phyloP scores from a whole-genome alignment of 2,797 vertebrate genomes.

The Anguilla anguilla region DNA sequence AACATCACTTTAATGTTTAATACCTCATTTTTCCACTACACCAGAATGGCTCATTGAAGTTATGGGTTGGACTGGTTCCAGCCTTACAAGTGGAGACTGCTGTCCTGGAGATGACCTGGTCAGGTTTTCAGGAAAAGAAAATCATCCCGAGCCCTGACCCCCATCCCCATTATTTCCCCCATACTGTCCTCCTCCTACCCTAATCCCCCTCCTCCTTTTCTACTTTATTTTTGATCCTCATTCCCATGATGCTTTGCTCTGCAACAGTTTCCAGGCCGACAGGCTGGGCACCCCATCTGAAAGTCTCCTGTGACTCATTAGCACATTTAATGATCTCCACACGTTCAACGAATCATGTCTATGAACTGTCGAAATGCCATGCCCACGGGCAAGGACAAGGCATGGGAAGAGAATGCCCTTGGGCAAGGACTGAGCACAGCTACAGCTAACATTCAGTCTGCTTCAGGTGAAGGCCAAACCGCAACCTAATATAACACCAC shows the following conservation, averaged over 20 bases:
- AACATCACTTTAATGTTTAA: background rate
- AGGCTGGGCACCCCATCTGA: background rate
- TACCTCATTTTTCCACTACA: background rate
- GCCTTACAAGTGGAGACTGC: background rate
- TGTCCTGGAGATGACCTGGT: background rate
- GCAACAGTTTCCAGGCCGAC: background rate
- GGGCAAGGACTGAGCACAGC: background rate
- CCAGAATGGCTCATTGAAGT: background rate
- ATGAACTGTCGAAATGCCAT: background rate
- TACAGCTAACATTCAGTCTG: background rate
- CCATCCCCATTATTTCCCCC: background rate
- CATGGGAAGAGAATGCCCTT: background rate
- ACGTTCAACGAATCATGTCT: background rate
- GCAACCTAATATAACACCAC: background rate
- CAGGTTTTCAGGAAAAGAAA: background rate
- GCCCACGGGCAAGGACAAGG: slow-evolving; percentile 7
- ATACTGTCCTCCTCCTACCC: background rate
- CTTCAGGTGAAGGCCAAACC: background rate
- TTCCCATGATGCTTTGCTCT: background rate
- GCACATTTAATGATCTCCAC: slow-evolving; percentile 9
- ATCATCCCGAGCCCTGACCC: background rate
- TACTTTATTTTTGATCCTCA: background rate
- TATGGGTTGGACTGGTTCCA: background rate
- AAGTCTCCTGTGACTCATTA: slow-evolving; percentile 14
- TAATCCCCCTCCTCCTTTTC: background rate